phyloP scores from a whole-genome alignment of 92 coral and sea anemone genomes.

The Umimayanthus chanpuru region DNA sequence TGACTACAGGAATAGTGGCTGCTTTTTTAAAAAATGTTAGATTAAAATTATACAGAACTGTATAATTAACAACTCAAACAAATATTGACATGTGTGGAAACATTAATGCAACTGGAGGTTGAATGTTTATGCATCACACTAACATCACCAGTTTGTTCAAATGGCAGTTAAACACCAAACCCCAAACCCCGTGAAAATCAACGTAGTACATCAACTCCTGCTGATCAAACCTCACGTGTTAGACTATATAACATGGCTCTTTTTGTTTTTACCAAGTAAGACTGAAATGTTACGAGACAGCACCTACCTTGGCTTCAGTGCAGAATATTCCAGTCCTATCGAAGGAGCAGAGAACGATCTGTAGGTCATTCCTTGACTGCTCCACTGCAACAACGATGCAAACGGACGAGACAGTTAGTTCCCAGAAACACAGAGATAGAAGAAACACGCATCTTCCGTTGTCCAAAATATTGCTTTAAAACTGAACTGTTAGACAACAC shows the following conservation, averaged over 20 bases:
- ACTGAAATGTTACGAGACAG: background rate
- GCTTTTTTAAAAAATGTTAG: no score
- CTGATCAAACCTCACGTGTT: background rate
- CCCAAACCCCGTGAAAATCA: background rate
- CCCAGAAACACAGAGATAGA: background rate
- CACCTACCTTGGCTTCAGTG: constrained; percentile 36
- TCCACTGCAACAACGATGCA: constrained; percentile 26
- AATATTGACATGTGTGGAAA: background rate
- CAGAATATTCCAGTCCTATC: constrained; percentile 24
- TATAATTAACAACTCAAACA: background rate
- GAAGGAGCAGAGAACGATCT: constrained; percentile 40
- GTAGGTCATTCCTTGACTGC: constrained; percentile 29
- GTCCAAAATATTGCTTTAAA: background rate
- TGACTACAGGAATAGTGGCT: background rate
- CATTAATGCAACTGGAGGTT: background rate
- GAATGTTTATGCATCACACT: background rate
- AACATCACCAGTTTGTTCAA: background rate
- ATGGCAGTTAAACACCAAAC: background rate
- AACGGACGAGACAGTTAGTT: background rate
- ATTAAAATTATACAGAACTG: background rate
- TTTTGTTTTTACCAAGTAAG: background rate
- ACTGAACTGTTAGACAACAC: background rate
- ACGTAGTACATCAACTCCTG: background rate
- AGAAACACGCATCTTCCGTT: background rate
- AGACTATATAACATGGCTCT: background rate